A percentile compares a stretch with the other conserved stretches of the same genome.
These are phyloP conservation scores for Drosophila eugracilis DNA, from an alignment of 1,140 invertebrate genomes.

Conservation along the genomic window DNA sequence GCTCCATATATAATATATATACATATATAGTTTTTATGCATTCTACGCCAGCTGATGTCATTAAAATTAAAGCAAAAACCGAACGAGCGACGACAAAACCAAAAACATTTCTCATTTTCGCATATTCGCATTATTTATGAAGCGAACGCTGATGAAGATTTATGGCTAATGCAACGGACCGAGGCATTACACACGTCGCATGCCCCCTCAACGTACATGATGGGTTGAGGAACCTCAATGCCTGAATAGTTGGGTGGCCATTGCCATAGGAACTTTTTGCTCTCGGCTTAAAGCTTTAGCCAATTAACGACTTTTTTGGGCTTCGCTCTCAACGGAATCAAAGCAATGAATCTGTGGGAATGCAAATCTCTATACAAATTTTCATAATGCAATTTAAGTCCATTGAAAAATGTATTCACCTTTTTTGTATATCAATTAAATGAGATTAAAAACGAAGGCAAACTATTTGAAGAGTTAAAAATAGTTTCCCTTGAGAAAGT, in stretches of 20 bases:
- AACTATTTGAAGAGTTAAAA: too few species aligned
- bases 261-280: slow-evolving; percentile 19
- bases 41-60: slow-evolving; percentile 10
- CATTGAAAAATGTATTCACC: too few species aligned
- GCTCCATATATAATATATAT: not conserved
- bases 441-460: too few species aligned
- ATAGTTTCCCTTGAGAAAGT: too few species aligned
- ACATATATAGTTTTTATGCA: not conserved
- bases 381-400: not conserved
- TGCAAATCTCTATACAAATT: not conserved
- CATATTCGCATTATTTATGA: slow-evolving; percentile 62
- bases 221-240: too few species aligned
- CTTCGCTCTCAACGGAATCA: not conserved
- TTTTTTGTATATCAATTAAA: not conserved
- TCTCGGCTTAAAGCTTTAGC: slow-evolving; percentile 21
- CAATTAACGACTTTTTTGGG: slow-evolving; percentile 36
- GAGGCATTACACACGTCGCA: slow-evolving; percentile 49
- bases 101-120: slow-evolving; percentile 38
- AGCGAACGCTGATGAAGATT: slow-evolving; percentile 65
- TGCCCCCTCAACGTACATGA: too few species aligned
- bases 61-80: slow-evolving; percentile 65
- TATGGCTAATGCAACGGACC: slow-evolving; percentile 66
- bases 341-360: slow-evolving; percentile 1
- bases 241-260: slow-evolving; percentile 17
- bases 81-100: slow-evolving; percentile 25